Conservation (phyloP, 2,888 invertebrate species). For the Drosophila histrio region DNA sequence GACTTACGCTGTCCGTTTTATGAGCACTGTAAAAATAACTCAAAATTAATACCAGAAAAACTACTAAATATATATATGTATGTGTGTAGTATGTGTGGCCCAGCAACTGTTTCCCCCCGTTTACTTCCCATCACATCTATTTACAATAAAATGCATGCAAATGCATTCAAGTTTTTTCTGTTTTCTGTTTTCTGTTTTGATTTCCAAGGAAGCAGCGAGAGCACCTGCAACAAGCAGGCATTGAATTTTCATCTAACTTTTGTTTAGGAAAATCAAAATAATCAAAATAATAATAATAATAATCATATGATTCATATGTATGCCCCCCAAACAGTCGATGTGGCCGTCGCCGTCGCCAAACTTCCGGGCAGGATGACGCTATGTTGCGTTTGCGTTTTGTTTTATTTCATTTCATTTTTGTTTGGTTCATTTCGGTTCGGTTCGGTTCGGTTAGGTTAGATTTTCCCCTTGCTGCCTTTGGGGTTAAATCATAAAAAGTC, state of each 20-base stretch:
- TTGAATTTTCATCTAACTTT: constrained; percentile 26
- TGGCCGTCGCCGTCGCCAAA: constrained; percentile 60
- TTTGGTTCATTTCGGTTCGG: constrained; percentile 10
- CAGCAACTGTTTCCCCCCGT: not conserved
- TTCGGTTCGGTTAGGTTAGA: constrained; percentile 9
- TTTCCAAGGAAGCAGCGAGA: constrained; percentile 36
- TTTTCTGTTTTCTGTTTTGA: constrained; percentile 21
- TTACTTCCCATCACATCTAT: not conserved
- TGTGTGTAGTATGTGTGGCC: constrained; percentile 6
- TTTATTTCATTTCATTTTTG: constrained; percentile 4
- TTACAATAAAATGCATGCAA: constrained; percentile 27
- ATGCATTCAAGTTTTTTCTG: constrained; percentile 26
- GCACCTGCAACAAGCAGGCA: constrained; percentile 53
- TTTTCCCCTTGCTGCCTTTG: constrained; percentile 39
- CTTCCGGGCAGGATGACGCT: constrained; percentile 65
- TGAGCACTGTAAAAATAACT: constrained; percentile 57
- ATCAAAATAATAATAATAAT: constrained; percentile 29
- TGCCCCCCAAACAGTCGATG: constrained; percentile 2
- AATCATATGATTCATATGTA: constrained; percentile 22
- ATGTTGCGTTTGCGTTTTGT: constrained; percentile 1
- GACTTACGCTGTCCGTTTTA: constrained; percentile 48
- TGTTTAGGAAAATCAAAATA: constrained; percentile 45
- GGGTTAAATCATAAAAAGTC: constrained; percentile 79
- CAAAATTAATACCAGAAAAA: constrained; percentile 30
- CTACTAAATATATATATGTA: constrained; percentile 28